Base-by-base conservation (phyloP, 2,113 vertebrate species). In the Gasterosteus nipponicus region DNA sequence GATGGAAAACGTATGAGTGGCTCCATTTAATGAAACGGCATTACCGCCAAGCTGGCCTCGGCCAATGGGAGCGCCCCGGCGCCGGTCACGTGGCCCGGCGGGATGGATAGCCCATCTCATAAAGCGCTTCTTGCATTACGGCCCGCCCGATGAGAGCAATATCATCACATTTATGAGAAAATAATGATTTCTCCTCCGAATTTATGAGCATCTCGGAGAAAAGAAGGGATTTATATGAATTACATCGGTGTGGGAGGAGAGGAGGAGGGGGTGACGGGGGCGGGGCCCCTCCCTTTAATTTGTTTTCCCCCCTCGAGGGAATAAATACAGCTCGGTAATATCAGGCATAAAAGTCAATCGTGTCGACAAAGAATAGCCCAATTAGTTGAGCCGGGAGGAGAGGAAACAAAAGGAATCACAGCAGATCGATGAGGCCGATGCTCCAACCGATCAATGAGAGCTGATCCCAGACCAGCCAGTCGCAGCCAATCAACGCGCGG, bases 141-240 rank as follows among this genome's bases (percentile, higher is more conserved):
- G 73, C 71, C 84, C 51, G 79, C 77, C 81, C 74, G 86, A 87
- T 91, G 90, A 92, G 90, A 88, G 90, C 91, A 93, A 93, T 94
- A 90, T 91, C 83, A 89, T 92, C 85, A 87, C 85, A 75, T 93
- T 93, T 93, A 94, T 93, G 90, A 94, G 90, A 92, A 93, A 93
- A 91, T 93, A 93, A 94, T 94, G 91, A 94, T 94, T 94, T 90
- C 82, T 84, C 65, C 81, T 80, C 77, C 18, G 85, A 91, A 90
- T 93, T 91, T 92, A 92, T 89, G 89, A 92, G 85, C 89, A 61
- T 86, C 88, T 83, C 53, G 65, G 73, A 85, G 78, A 71, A 78
- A 84, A 83, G 82, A 60, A 16, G 12, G 72, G 65, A 38, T 91
- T 91, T 89, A 90, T 90, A 87, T 87, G 88, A 91, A 90, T 89